Evolutionary conservation across 2,888 invertebrate species (phyloP), one percentile per base, ranked within the genome.

Genomic region (Agrotis clavis): DNA sequence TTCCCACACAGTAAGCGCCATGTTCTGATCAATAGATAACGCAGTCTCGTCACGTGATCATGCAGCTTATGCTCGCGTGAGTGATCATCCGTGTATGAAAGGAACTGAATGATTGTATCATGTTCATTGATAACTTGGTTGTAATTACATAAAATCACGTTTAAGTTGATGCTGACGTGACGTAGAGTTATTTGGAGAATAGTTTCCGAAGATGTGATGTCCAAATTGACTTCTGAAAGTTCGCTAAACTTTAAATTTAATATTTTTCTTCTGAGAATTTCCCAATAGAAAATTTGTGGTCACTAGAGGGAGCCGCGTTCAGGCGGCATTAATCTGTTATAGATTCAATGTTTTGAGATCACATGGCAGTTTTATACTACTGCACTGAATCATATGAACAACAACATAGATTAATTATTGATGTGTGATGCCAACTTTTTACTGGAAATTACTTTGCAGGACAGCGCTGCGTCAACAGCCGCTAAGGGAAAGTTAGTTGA

Each of bases 41-140:
- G 61, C 4, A 16, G 18, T 65, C 51, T 75, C 19, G 11, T 56
- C 77, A 62, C 68, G 67, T 81, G 81, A 65, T 56, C 21, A n/a
- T n/a, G n/a, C n/a, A 56, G 14, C 4, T 21, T 16, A 21, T 61
- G 64, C 4, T 48, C 60, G 53, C 35, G 45, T 25, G 35, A 21
- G 48, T 73, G 64, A 65, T 60, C 47, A 48, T 21, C 51, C 14
- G 16, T 21, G 5, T 48, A 53, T 16, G 47, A 11, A 41, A n/a
- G n/a, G n/a, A n/a, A 25, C 45, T 14, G 59, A 41, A 45, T 61
- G 25, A 41, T 61, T 74, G 41, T 61, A 21, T 30, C 51, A 25
- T 51, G 64, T 61, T 65, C 64, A 51, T 65, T 79, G 56, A 73
- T 79, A 57, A 25, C 11, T 41, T 56, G 48, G 25, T 25, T 25